Conservation (phyloP, 2,888 invertebrate species). For the Aphidoletes aphidimyza region DNA sequence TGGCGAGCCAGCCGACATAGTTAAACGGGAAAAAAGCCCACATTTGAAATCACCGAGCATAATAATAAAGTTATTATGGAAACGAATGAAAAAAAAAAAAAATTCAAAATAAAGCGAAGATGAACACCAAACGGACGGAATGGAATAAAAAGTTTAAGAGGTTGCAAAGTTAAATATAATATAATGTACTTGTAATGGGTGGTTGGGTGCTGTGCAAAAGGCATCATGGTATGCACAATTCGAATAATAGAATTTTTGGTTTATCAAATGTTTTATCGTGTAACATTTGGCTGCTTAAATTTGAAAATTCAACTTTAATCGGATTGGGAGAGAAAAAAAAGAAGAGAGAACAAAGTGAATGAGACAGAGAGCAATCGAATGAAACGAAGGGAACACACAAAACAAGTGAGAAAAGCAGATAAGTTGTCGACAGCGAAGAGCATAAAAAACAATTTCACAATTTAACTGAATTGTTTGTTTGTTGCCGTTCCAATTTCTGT, state of each 20-base stretch:
- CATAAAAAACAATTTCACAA: constrained; percentile 36
- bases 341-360: background rate
- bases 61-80: constrained; percentile 1
- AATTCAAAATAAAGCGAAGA: background rate
- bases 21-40: background rate
- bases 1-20: background rate
- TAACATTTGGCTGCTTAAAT: constrained; percentile 39
- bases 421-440: constrained; percentile 37
- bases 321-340: background rate
- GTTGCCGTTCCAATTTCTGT: constrained; percentile 1
- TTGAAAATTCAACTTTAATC: constrained; percentile 41
- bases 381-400: background rate
- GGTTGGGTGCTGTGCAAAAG: background rate
- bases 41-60: background rate
- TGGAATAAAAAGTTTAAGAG: constrained; percentile 14
- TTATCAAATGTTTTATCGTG: constrained; percentile 18
- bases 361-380: background rate
- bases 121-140: background rate
- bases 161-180: constrained; percentile 2
- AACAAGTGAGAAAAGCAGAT: background rate
- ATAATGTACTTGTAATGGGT: background rate
- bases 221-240: background rate
- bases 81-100: background rate
- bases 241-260: constrained; percentile 40
- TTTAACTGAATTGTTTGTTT: constrained; percentile 37